These are phyloP conservation scores for Cyprinodon diabolis DNA, from an alignment of 2,797 vertebrate genomes.

Conservation along the genomic window DNA sequence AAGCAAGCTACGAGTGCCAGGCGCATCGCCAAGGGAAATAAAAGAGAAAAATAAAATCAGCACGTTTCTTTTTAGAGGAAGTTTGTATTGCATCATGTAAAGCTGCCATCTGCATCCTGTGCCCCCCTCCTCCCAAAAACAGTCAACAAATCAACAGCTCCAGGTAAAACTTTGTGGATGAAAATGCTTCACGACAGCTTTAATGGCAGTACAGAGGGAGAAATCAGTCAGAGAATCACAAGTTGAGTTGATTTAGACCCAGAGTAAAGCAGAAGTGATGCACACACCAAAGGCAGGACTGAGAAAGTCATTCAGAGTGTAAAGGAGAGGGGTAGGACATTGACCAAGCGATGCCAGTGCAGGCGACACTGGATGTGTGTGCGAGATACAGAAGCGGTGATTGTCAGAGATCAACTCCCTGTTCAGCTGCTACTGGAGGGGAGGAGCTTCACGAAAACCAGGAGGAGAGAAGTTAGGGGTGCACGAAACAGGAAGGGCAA, in stretches of 20 bases:
- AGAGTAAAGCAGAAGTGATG: conserved; percentile 80
- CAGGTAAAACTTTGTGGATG: conserved; percentile 11
- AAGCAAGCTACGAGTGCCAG: conserved; percentile 64
- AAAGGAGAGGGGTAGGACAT: conserved; percentile 69
- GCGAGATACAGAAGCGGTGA: conserved; percentile 79
- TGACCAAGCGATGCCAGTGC: conserved; percentile 75
- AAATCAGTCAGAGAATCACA: conserved; percentile 59
- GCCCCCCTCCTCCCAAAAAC: conserved; percentile 2
- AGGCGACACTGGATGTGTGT: conserved; percentile 65
- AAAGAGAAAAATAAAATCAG: conserved; percentile 47
- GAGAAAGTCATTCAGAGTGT: conserved; percentile 75
- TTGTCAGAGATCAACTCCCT: conserved; percentile 76
- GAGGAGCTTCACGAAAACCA: conserved; percentile 40
- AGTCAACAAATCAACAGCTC: conserved; percentile 28
- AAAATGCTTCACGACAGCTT: conserved; percentile 73
- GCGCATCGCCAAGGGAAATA: conserved; percentile 59
- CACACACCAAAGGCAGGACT: conserved; percentile 71
- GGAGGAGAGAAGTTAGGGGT: conserved; percentile 49
- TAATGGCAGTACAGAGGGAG: conserved; percentile 75
- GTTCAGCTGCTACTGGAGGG: conserved; percentile 68
- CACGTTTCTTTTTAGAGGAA: conserved; percentile 61
- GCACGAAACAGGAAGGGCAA: conserved; percentile 55
- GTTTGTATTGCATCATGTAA: conserved; percentile 73
- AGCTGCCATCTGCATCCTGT: conserved; percentile 69
- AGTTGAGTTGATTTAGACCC: conserved; percentile 69